Evolutionary conservation across 2,888 invertebrate species (phyloP).

Genomic region (Microplitis manilae): DNA sequence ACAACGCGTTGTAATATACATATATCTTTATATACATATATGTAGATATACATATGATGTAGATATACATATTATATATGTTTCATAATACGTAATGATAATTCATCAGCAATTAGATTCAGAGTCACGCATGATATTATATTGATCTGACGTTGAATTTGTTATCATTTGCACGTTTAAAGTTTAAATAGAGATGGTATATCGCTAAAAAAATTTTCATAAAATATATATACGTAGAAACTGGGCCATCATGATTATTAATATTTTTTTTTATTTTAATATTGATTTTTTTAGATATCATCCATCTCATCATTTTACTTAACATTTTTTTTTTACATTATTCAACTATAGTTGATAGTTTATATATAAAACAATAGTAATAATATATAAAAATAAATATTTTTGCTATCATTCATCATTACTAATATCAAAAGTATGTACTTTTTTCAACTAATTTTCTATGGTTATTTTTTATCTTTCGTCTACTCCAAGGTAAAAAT

Average conservation of each 20-base stretch:
- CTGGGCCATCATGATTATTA: conserved; percentile 34
- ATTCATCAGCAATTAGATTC: conserved; percentile 1
- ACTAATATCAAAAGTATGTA: not conserved
- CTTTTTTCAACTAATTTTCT: not conserved
- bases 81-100: not conserved
- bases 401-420: not conserved
- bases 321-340: not conserved
- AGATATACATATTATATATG: conserved; percentile 1
- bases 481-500: not conserved
- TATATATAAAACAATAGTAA: not conserved
- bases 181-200: conserved; percentile 1
- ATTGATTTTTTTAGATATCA: conserved; percentile 33
- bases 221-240: not conserved
- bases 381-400: not conserved
- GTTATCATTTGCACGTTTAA: not conserved
- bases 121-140: not conserved
- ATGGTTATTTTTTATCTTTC: not conserved
- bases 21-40: not conserved
- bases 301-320: not conserved
- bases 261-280: not conserved
- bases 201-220: not conserved
- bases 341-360: no score
- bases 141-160: not conserved
- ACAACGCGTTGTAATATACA: conserved; percentile 13
- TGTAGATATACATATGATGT: not conserved